Evolutionary conservation across 2,797 vertebrate species (phyloP).

Genomic region (Acanthiza pusilla): DNA sequence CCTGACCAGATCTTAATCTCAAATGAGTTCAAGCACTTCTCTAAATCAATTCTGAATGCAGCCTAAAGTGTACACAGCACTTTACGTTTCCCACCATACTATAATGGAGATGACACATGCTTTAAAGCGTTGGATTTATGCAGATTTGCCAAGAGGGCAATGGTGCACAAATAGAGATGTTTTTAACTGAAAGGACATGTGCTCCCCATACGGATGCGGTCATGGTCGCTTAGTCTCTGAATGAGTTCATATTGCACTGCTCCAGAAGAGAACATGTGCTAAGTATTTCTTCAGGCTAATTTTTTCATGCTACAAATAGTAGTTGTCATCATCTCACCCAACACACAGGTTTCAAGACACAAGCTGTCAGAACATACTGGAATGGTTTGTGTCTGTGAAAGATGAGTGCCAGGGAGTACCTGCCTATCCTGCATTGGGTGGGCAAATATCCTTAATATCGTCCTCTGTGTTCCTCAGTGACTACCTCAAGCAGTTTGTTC

Average conservation of each 20-base stretch:
- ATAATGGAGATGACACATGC: background rate
- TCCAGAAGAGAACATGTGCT: background rate
- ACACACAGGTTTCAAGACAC: background rate
- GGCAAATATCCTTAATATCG: background rate
- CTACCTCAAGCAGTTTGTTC: background rate
- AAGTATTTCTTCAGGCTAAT: background rate
- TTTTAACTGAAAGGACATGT: background rate
- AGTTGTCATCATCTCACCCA: background rate
- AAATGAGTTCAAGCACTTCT: background rate
- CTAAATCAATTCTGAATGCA: background rate
- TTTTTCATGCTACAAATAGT: background rate
- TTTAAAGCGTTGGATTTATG: background rate
- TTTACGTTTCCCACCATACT: background rate
- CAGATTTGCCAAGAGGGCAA: background rate
- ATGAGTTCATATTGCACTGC: background rate
- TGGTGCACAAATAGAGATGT: background rate
- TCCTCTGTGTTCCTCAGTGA: background rate
- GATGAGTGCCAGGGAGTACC: background rate
- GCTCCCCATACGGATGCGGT: background rate
- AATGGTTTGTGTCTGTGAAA: background rate
- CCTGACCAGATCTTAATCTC: background rate
- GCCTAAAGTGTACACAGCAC: background rate
- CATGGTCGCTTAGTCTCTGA: background rate
- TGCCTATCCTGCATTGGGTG: background rate
- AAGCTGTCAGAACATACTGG: background rate